Conservation (phyloP, 2,888 invertebrate genomes). For the Hybos culiciformis region DNA sequence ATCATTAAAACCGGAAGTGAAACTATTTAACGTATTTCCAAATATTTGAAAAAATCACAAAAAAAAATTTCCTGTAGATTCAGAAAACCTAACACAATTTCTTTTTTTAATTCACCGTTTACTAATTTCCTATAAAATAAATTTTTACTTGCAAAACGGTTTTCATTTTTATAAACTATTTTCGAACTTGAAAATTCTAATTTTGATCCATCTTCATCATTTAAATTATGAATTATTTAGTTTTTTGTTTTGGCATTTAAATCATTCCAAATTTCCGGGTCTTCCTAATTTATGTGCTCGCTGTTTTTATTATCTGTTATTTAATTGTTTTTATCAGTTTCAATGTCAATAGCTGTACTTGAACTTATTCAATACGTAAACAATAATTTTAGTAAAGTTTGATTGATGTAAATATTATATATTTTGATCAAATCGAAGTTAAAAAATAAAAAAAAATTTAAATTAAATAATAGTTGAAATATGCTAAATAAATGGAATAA, state of each 20-base stretch:
- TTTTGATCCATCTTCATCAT: background rate
- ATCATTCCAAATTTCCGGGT: background rate
- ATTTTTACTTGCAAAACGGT: slow-evolving; percentile 1
- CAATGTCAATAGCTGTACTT: no score
- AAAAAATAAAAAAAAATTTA: no score
- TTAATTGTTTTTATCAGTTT: no score
- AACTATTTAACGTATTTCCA: background rate
- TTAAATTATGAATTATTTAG: background rate
- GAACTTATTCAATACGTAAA: no score
- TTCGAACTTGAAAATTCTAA: background rate
- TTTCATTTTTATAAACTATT: slow-evolving; percentile 2
- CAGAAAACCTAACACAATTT: slow-evolving; percentile 3
- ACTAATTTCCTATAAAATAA: slow-evolving; percentile 3
- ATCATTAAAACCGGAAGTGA: slow-evolving; percentile 3
- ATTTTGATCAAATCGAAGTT: no score
- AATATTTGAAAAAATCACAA: background rate
- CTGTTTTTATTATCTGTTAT: no score
- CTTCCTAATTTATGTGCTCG: background rate
- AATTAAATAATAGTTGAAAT: no score
- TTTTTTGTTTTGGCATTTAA: background rate
- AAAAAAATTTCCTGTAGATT: slow-evolving; percentile 1
- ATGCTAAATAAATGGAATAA: no score
- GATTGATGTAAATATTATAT: no score
- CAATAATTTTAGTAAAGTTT: no score
- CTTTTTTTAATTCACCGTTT: slow-evolving; percentile 8